Percentiles rank a stretch among this genome's conserved stretches.
phyloP scores from a whole-genome alignment of 2,797 vertebrate genomes.

The Psittacula derbiana region DNA sequence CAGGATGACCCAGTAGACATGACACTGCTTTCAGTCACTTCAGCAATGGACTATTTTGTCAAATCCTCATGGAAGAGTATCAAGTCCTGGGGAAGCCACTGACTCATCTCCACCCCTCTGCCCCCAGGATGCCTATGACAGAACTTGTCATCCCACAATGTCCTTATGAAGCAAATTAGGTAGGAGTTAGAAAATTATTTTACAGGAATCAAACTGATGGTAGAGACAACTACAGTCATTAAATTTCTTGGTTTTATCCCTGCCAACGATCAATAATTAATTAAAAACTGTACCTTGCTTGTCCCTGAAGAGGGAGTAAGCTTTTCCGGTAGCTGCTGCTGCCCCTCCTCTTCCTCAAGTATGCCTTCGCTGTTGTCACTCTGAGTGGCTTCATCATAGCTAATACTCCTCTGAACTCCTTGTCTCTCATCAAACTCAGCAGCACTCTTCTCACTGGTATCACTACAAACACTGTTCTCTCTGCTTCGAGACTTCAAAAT shows the following conservation, averaged over 20 bases:
- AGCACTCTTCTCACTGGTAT: slow-evolving; percentile 93
- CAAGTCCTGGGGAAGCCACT: not conserved
- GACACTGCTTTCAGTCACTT: not conserved
- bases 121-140: not conserved
- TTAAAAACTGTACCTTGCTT: slow-evolving; percentile 80
- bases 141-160: not conserved
- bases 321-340: slow-evolving; percentile 76
- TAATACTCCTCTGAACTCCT: slow-evolving; percentile 77
- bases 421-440: slow-evolving; percentile 89
- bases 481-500: slow-evolving; percentile 96
- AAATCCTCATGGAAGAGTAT: not conserved
- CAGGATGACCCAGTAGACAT: not conserved
- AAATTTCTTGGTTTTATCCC: slow-evolving; percentile 29
- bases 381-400: slow-evolving; percentile 85
- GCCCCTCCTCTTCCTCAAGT: slow-evolving; percentile 82
- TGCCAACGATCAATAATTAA: slow-evolving; percentile 39
- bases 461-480: slow-evolving; percentile 95
- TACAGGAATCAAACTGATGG: slow-evolving; percentile 24
- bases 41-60: no score
- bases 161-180: not conserved
- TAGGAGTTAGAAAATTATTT: not conserved
- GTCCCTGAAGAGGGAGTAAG: slow-evolving; percentile 70
- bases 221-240: not conserved
- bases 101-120: not conserved
- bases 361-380: slow-evolving; percentile 86